phyloP scores from a whole-genome alignment of 2,888 invertebrate species.

The Strigamia crassipes region DNA sequence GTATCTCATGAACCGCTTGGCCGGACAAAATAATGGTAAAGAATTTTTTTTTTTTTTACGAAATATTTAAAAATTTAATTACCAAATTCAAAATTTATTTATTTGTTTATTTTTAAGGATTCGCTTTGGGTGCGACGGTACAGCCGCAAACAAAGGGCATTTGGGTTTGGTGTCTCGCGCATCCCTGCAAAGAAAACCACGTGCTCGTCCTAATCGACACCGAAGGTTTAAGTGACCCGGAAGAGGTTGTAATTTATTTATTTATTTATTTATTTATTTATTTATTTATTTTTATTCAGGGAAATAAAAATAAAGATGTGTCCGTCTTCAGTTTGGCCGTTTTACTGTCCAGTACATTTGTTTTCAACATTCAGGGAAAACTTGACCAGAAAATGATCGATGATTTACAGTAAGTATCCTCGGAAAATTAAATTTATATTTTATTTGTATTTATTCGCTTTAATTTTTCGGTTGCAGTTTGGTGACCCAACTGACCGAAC shows the following conservation, averaged over 20 bases:
- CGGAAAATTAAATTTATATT: too few relatives aligned
- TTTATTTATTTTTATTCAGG: not conserved
- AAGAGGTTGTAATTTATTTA: too few relatives aligned
- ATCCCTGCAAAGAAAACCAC: not conserved
- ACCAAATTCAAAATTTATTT: not conserved
- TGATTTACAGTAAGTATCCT: slow-evolving; percentile 19
- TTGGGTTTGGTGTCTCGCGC: slow-evolving; percentile 1
- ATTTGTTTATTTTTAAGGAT: not conserved
- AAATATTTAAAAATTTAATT: too few relatives aligned
- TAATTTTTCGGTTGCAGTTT: not conserved
- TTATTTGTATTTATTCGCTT: not conserved
- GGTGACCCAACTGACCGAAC: not conserved
- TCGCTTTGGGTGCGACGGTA: not conserved
- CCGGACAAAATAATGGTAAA: not conserved
- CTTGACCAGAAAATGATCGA: slow-evolving; percentile 13
- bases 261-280: not conserved
- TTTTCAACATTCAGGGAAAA: not conserved
- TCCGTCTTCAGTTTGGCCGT: not conserved
- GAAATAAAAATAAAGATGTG: not conserved
- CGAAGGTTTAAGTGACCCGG: not conserved
- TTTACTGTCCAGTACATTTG: slow-evolving; percentile 5
- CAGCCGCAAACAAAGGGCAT: not conserved
- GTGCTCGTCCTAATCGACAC: not conserved
- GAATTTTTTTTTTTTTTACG: not conserved
- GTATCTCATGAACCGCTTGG: not conserved